Evolutionary conservation across 2,113 vertebrate genomes (phyloP).

Genomic region (Neodon shergylaensis): DNA sequence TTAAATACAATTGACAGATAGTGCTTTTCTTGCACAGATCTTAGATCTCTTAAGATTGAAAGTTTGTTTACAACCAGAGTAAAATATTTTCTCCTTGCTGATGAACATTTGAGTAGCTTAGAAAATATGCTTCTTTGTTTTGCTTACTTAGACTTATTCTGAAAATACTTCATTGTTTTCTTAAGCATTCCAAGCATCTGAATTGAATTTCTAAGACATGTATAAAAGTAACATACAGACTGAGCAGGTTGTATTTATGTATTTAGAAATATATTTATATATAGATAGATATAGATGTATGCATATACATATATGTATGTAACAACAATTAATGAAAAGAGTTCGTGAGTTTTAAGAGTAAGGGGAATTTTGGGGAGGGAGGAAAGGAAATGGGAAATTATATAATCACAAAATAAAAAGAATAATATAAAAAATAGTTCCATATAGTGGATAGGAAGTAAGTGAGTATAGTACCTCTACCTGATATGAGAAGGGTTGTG

Average conservation of each 20-base stretch:
- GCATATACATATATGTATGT: neutral
- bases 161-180: conserved; percentile 65
- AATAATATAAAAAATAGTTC: too few relatives aligned
- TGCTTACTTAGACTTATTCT: conserved; percentile 54
- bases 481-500: too few relatives aligned
- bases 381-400: too few relatives aligned
- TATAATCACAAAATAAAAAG: too few relatives aligned
- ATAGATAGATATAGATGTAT: neutral
- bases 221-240: neutral
- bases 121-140: conserved; percentile 50
- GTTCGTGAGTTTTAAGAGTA: neutral
- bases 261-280: neutral
- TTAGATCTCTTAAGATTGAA: conserved; percentile 55
- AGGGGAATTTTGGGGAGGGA: neutral
- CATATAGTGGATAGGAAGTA: neutral
- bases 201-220: conserved; percentile 22
- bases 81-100: conserved; percentile 54
- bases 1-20: conserved; percentile 58
- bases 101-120: conserved; percentile 58
- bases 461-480: neutral
- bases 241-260: neutral
- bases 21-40: conserved; percentile 20
- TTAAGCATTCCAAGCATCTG: conserved; percentile 38
- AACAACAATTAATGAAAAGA: neutral
- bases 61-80: conserved; percentile 56